Evolutionary conservation across 2,888 invertebrate genomes (phyloP), one percentile per base, ranked within the genome.

Genomic region (Blastobasis adustella): DNA sequence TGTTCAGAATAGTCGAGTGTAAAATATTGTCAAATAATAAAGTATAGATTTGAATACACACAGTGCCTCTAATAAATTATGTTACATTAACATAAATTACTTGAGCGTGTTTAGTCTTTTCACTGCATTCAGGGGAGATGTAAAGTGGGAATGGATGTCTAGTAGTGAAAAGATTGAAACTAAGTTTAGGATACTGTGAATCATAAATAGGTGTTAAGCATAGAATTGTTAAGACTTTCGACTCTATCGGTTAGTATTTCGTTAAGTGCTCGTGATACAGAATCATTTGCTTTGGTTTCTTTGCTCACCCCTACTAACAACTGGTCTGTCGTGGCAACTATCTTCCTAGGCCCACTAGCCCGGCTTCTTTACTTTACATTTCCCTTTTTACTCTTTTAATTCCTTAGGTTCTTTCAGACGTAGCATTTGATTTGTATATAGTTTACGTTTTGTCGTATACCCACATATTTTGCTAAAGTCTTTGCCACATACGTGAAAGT

Each of bases 41-140:
- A 68, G 66, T 79, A 81, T 84, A 83, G 76, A 81, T 65, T 66
- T 73, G 83, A 85, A 84, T 80, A 89, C 89, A 89, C 89, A 87
- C 89, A 89, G 89, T 89, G 89, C 89, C 89, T 89, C 89, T 89
- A 53, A 84, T 82, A 86, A 23, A 84, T 88, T 89, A 89, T 89
- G 89, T 89, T 89, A 89, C 86, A 86, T 89, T 89, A 89, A 89
- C 88, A 88, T 89, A 87, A 87, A 87, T 85, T 77, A 82, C 73
- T 80, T 79, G 88, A 85, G 85, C 84, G 63, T 79, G 66, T 80
- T 85, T 85, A 78, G 61, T 81, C 76, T 82, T 83, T 82, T 81
- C 80, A 82, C 82, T 83, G 79, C 60, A 56, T 62, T 65, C 54
- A 45, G 59, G 54, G 60, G 53, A 53, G 50, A 52, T 47, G 51